Evolutionary conservation across 2,113 vertebrate species (phyloP).

Genomic region (Rhinogobius similis): DNA sequence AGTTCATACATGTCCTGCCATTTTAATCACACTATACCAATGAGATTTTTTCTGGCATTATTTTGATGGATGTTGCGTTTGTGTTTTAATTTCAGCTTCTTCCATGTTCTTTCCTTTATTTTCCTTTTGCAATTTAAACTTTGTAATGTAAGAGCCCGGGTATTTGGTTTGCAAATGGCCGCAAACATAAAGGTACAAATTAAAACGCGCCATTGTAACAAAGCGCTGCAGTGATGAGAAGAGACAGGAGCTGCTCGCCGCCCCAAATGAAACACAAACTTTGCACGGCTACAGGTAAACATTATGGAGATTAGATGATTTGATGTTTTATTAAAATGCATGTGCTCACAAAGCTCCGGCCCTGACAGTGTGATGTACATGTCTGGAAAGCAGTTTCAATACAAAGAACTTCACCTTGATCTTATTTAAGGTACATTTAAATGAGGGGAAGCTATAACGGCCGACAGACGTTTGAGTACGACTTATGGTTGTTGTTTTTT

Average conservation of each 20-base stretch:
- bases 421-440: neutral
- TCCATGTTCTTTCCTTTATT: neutral
- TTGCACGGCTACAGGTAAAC: neutral
- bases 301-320: neutral
- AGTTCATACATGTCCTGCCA: neutral
- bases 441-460: too few species aligned
- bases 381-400: neutral
- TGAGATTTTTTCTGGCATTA: neutral
- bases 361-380: neutral
- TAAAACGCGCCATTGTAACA: neutral
- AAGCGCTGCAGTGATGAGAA: neutral
- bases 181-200: constrained; percentile 19
- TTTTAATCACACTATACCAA: neutral
- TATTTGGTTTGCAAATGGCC: constrained; percentile 17
- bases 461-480: too few species aligned
- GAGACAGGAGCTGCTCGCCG: neutral
- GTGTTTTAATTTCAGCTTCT: neutral
- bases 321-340: neutral
- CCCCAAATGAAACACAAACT: neutral
- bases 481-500: too few species aligned
- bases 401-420: neutral
- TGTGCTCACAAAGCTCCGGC: neutral
- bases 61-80: neutral
- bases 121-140: constrained; percentile 18
- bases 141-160: neutral